A percentile compares a stretch with the other conserved stretches of the same genome.
Evolutionary conservation across 2,797 vertebrate species (phyloP).

Genomic region (Esox lucius): DNA sequence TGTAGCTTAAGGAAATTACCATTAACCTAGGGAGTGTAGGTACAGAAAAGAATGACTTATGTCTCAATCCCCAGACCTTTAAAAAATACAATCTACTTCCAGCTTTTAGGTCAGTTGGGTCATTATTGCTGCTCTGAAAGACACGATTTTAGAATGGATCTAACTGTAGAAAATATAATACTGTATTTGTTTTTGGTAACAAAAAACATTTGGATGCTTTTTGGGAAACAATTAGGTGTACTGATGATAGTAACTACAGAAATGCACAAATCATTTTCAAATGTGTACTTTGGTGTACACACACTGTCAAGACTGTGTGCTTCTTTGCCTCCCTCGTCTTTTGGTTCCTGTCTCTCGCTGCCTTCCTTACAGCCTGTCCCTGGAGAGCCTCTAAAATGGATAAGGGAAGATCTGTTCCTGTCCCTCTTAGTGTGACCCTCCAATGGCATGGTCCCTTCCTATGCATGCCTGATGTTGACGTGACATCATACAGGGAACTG

Average conservation of each 20-base stretch:
- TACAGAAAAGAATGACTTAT: conserved; percentile 22
- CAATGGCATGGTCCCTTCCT: not conserved
- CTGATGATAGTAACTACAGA: too few species aligned
- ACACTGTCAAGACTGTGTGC: not conserved
- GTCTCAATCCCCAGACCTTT: conserved; percentile 11
- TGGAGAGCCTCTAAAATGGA: conserved; percentile 22
- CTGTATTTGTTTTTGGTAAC: not conserved
- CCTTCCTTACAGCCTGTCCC: conserved; percentile 11
- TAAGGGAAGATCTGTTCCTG: conserved; percentile 9
- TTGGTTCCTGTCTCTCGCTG: not conserved
- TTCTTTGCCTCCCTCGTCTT: not conserved
- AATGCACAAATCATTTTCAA: too few species aligned
- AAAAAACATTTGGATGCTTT: not conserved
- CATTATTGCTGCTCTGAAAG: not conserved
- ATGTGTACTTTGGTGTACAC: too few species aligned
- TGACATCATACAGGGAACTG: not conserved
- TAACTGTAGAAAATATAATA: not conserved
- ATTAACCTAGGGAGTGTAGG: conserved; percentile 33
- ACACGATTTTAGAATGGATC: not conserved
- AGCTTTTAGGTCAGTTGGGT: conserved; percentile 4
- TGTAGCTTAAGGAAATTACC: conserved; percentile 61
- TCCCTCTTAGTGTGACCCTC: conserved; percentile 11
- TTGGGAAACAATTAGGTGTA: too few species aligned
- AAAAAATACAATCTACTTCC: conserved; percentile 7
- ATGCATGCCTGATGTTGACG: not conserved